A percentile compares a stretch with the other conserved stretches of the same genome.
phyloP scores from a whole-genome alignment of 2,113 vertebrate genomes.

The Sporophila hypoxantha region DNA sequence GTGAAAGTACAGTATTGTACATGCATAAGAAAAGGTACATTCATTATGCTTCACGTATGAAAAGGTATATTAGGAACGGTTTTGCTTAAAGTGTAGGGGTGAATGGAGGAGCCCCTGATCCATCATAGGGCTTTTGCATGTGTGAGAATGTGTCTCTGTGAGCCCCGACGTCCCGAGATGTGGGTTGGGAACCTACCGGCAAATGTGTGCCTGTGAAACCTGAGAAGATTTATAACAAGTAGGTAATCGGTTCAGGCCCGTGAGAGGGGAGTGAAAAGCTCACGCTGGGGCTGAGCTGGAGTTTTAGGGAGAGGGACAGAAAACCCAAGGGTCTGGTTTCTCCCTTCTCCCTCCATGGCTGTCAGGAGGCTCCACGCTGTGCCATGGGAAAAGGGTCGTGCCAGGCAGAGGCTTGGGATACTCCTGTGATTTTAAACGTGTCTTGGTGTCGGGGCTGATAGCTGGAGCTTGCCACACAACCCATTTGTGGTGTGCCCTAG shows the following conservation, averaged over 20 bases:
- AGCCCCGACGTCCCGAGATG: conserved; percentile 34
- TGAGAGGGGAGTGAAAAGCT: conserved; percentile 62
- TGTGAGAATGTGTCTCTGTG: conserved; percentile 37
- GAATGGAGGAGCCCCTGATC: conserved; percentile 40
- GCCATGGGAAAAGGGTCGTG: not conserved
- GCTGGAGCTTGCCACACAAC: rapidly evolving
- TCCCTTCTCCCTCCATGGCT: not conserved
- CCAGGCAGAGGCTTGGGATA: not conserved
- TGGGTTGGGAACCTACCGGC: conserved; percentile 50
- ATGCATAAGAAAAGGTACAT: conserved; percentile 61
- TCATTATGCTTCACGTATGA: conserved; percentile 54
- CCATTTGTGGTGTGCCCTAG: not conserved
- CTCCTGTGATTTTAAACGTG: conserved; percentile 10
- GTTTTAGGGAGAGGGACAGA: conserved; percentile 29
- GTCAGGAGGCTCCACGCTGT: not conserved
- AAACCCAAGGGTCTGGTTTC: conserved; percentile 51
- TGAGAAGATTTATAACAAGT: conserved; percentile 82
- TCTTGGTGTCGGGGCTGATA: not conserved
- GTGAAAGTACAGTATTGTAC: conserved; percentile 67
- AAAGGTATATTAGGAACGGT: conserved; percentile 53
- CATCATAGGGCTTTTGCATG: conserved; percentile 38
- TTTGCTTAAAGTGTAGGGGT: conserved; percentile 50
- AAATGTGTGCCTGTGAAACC: conserved; percentile 75
- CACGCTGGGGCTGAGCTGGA: conserved; percentile 54
- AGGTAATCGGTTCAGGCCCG: conserved; percentile 76